Evolutionary conservation across 2,113 vertebrate genomes (phyloP).

Genomic region (Neogobius melanostomus): DNA sequence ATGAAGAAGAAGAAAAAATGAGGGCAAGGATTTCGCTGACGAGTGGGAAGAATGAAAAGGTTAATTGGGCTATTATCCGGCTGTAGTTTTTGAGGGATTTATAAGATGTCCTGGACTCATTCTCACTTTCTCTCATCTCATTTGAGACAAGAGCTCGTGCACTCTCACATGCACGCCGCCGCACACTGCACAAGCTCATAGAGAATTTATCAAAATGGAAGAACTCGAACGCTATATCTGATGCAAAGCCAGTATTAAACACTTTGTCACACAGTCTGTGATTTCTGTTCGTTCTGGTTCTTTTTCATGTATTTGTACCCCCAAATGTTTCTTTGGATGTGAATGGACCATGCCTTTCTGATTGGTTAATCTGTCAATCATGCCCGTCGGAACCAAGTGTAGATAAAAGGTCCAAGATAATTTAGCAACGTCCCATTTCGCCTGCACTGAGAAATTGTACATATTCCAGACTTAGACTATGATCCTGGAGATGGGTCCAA

Average conservation of each 20-base stretch:
- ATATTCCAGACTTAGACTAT: too few relatives aligned
- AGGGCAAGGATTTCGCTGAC: slow-evolving; percentile 72
- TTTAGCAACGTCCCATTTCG: too few relatives aligned
- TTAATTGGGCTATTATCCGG: slow-evolving; percentile 82
- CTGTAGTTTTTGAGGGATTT: slow-evolving; percentile 82
- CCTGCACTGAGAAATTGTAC: too few relatives aligned
- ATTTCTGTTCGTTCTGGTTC: too few relatives aligned
- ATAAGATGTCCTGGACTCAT: slow-evolving; percentile 67
- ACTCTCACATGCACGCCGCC: slow-evolving; percentile 10
- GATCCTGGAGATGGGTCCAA: too few relatives aligned
- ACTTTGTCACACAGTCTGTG: neutral
- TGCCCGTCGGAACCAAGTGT: too few relatives aligned
- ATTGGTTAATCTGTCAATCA: too few relatives aligned
- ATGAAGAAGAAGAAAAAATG: slow-evolving; percentile 46
- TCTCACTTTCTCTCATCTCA: slow-evolving; percentile 58
- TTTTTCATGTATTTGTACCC: too few relatives aligned
- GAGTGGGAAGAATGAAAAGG: slow-evolving; percentile 78
- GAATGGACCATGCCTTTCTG: too few relatives aligned
- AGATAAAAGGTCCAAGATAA: too few relatives aligned
- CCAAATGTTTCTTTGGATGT: too few relatives aligned
- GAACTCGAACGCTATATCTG: neutral
- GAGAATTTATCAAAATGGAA: slow-evolving; percentile 8
- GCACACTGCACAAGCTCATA: slow-evolving; percentile 11
- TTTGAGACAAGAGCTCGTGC: slow-evolving; percentile 44
- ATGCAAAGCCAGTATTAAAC: neutral